Percentiles rank a stretch among this genome's conserved stretches.
Evolutionary conservation across 30 jellyfish, hydroid and myxozoan genomes (phyloP).

Genomic region (Euphysa ruthae): DNA sequence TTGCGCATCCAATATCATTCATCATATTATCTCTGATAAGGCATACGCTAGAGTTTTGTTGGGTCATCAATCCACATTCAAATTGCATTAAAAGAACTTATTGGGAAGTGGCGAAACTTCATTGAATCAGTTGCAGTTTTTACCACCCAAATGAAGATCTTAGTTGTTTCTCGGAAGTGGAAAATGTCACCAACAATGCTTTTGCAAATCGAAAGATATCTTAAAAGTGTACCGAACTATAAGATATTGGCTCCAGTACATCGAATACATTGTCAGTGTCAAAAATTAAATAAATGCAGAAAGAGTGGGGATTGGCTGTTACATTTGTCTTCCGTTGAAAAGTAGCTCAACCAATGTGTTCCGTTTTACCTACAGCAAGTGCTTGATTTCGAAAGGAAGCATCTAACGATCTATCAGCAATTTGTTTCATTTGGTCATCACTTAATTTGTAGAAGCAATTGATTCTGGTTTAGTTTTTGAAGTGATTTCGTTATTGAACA

Average conservation of each 20-base stretch:
- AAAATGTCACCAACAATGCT: no score
- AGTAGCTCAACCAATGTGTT: background rate
- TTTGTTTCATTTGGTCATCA: slow-evolving; percentile 1
- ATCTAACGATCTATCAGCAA: background rate
- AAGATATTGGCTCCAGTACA: no score
- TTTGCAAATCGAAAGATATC: no score
- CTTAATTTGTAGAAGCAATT: background rate
- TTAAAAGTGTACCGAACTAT: no score
- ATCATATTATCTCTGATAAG: background rate
- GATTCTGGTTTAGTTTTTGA: background rate
- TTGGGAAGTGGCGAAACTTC: background rate
- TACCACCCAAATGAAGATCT: background rate
- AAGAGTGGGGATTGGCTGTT: background rate
- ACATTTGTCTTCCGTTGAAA: background rate
- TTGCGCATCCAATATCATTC: background rate
- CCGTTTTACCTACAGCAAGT: background rate
- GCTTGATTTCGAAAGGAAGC: background rate
- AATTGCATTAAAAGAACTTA: background rate
- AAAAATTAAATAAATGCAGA: background rate
- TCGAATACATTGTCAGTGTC: no score
- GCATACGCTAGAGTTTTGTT: background rate
- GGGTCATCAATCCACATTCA: background rate
- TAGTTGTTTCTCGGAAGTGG: no score
- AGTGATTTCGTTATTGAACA: no score
- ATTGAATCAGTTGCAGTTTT: background rate